Base-by-base conservation (phyloP, 2,888 invertebrate species). In the Tenthredo mesomela region DNA sequence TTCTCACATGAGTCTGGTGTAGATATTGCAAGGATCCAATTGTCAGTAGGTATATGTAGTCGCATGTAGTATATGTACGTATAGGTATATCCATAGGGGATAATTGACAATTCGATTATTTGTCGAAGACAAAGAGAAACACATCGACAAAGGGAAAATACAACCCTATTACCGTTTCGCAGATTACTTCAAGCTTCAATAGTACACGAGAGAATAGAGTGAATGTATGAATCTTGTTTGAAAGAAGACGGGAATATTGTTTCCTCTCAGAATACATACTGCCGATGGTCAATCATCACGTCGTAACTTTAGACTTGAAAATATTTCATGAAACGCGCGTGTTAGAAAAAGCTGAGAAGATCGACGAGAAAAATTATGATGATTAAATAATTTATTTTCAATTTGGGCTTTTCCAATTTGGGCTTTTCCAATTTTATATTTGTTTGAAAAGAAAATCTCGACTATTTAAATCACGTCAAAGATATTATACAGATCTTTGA, bases 51-150 rank as follows among this genome's bases (percentile, higher is more conserved):
- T 50, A 50, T 50, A 50, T 50, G 18, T 54, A 54, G 47, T 47
- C 47, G 12, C n/a, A n/a, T n/a, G n/a, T n/a, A n/a, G n/a, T n/a
- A n/a, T n/a, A n/a, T n/a, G 1, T n/a, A 54, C 54, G 54, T 54
- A n/a, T n/a, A n/a, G n/a, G n/a, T n/a, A n/a, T n/a, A 50, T 77
- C 54, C 54, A 50, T 33, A 54, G 29, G 77, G 77, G 6, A 50
- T 77, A 77, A 77, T 77, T 50, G 77, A 54, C 25, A 18, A 29
- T 50, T 77, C 77, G 77, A 77, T 77, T 77, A 77, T 50, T 73
- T 73, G 29, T 33, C 77, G 18, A 50, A 15, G 50, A 50, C 77
- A 50, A 77, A 50, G 50, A 25, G 77, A 15, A 50, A 29, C n/a
- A 21, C 37, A 18, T 61, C n/a, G n/a, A 9, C 12, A 10, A 21